Conservation (phyloP, 2,888 invertebrate genomes). For the Drosophila subquinaria region DNA sequence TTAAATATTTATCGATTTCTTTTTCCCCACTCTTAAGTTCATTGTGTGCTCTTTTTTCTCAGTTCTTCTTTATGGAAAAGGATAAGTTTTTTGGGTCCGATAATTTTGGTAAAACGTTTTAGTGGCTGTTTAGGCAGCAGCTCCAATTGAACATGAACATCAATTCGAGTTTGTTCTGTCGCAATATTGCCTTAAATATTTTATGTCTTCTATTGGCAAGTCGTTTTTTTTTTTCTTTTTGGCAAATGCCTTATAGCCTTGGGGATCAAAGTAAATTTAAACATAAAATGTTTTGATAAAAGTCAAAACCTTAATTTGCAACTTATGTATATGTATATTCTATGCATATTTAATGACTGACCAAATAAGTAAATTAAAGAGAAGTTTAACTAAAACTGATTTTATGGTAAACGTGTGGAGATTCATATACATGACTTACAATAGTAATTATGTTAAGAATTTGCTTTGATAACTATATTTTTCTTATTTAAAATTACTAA, state of each 20-base stretch:
- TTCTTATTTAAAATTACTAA: neutral
- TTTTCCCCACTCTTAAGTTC: neutral
- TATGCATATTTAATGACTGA: slow-evolving; percentile 7
- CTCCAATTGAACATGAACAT: slow-evolving; percentile 65
- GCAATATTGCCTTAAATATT: slow-evolving; percentile 71
- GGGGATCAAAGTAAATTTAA: slow-evolving; percentile 5
- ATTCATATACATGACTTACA: neutral
- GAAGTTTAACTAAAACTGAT: neutral
- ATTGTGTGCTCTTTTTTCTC: slow-evolving; percentile 11
- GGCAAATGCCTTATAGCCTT: neutral
- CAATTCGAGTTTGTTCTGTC: slow-evolving; percentile 54
- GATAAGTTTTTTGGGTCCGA: slow-evolving; percentile 56
- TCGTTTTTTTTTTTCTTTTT: slow-evolving; percentile 1
- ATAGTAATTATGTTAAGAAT: neutral
- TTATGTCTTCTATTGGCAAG: slow-evolving; percentile 41
- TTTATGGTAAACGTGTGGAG: neutral
- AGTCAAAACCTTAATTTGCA: slow-evolving; percentile 24
- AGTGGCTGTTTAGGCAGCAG: slow-evolving; percentile 54
- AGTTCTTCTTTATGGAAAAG: slow-evolving; percentile 52
- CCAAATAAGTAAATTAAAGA: neutral
- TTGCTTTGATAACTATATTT: neutral
- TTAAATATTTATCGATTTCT: slow-evolving; percentile 80
- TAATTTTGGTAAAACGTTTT: slow-evolving; percentile 74
- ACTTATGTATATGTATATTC: slow-evolving; percentile 13
- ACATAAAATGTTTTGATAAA: slow-evolving; percentile 16